Evolutionary conservation across 2,113 vertebrate genomes (phyloP).

Genomic region (Arenaria interpres): DNA sequence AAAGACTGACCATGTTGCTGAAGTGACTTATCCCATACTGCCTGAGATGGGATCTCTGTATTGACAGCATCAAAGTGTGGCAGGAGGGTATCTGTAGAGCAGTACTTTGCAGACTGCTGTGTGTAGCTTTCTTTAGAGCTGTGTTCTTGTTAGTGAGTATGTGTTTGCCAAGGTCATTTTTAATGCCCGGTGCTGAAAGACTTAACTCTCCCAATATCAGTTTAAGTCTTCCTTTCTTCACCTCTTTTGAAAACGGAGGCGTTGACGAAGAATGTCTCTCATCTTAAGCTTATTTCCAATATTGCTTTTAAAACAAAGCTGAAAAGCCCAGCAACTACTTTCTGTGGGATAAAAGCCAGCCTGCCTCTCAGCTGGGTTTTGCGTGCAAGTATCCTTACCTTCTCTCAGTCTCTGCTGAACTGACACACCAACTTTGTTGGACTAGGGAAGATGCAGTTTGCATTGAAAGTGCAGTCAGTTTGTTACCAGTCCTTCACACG

Average conservation of each 20-base stretch:
- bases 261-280: not conserved
- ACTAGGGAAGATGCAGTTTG: not conserved
- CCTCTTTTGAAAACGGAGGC: not conserved
- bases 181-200: not conserved
- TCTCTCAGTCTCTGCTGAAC: not conserved
- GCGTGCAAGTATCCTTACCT: not conserved
- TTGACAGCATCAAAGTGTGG: not conserved
- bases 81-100: not conserved
- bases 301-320: not conserved
- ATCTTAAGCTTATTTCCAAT: not conserved
- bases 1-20: not conserved
- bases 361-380: not conserved
- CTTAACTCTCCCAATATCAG: not conserved
- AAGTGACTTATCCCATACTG: not conserved
- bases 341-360: not conserved
- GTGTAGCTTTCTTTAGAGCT: not conserved
- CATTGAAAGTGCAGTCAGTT: not conserved
- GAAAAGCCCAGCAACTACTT: not conserved
- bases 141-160: not conserved
- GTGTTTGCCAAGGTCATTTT: not conserved
- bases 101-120: not conserved
- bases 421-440: not conserved
- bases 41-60: not conserved
- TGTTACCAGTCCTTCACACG: not conserved
- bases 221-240: not conserved